phyloP scores from a whole-genome alignment of 2,888 invertebrate genomes.

The Taphrorychus bicolor region DNA sequence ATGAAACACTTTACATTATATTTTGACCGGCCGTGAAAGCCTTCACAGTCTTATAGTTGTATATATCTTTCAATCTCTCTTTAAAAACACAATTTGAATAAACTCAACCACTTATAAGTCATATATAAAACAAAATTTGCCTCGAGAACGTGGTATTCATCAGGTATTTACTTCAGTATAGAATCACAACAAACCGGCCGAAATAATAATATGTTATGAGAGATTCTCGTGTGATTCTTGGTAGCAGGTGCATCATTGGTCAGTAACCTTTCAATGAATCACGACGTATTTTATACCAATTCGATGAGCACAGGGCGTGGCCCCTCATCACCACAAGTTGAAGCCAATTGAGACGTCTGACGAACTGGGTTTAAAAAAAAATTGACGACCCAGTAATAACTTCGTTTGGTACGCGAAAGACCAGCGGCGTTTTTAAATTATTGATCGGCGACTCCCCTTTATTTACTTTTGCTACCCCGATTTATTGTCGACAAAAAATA shows the following conservation, averaged over 20 bases:
- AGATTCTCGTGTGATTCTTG: constrained; percentile 54
- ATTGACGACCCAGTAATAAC: constrained; percentile 53
- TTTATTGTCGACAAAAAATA: constrained; percentile 49
- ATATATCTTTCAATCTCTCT: too few species aligned
- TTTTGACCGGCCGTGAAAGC: too few species aligned
- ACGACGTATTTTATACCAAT: not conserved
- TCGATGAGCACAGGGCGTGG: not conserved
- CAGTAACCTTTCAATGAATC: not conserved
- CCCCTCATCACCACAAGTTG: not conserved
- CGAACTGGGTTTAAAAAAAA: constrained; percentile 46
- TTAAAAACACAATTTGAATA: too few species aligned
- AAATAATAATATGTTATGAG: not conserved
- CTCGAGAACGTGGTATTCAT: too few species aligned
- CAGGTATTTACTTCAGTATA: too few species aligned
- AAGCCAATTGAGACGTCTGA: not conserved
- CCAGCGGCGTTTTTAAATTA: constrained; percentile 56
- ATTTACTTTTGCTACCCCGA: constrained; percentile 60
- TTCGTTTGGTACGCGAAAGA: constrained; percentile 54
- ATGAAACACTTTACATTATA: too few species aligned
- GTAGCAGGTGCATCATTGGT: constrained; percentile 46
- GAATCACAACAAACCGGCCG: too few species aligned
- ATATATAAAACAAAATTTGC: too few species aligned
- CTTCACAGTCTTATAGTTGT: too few species aligned
- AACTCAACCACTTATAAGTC: too few species aligned
- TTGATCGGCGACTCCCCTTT: constrained; percentile 58